phyloP scores from a whole-genome alignment of 2,797 vertebrate genomes.

The Microctenopoma stevenorrisi region DNA sequence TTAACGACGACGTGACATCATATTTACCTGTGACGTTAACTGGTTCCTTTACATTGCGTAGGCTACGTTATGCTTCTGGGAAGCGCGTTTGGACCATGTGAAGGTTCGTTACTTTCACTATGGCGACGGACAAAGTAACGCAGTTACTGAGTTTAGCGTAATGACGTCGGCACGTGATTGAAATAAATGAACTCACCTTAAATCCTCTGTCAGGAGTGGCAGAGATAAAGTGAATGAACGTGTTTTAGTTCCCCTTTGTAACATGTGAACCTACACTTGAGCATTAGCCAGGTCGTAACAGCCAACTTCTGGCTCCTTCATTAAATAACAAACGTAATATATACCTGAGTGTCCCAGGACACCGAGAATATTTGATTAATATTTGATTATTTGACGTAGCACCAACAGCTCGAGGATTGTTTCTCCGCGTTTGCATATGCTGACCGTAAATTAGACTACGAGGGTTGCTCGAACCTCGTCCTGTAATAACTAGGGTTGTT shows the following conservation, averaged over 20 bases:
- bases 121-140: conserved; percentile 8
- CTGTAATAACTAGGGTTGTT: not conserved
- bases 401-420: conserved; percentile 51
- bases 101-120: not conserved
- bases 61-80: not conserved
- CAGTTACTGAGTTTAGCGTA: conserved; percentile 9
- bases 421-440: conserved; percentile 26
- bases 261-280: too few relatives aligned
- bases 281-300: too few relatives aligned
- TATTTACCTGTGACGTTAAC: conserved; percentile 3
- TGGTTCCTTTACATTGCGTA: too few relatives aligned
- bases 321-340: not conserved
- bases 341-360: not conserved
- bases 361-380: not conserved
- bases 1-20: not conserved
- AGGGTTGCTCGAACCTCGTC: conserved; percentile 5
- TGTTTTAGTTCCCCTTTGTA: not conserved
- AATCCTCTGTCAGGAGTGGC: not conserved
- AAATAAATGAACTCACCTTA: too few relatives aligned
- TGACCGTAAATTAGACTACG: conserved; percentile 17
- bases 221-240: not conserved
- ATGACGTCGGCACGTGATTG: not conserved
- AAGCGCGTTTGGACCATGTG: not conserved
- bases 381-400: not conserved
- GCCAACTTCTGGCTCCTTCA: not conserved